Base-by-base conservation (phyloP, 2,797 vertebrate species). In the Coilia nasus region DNA sequence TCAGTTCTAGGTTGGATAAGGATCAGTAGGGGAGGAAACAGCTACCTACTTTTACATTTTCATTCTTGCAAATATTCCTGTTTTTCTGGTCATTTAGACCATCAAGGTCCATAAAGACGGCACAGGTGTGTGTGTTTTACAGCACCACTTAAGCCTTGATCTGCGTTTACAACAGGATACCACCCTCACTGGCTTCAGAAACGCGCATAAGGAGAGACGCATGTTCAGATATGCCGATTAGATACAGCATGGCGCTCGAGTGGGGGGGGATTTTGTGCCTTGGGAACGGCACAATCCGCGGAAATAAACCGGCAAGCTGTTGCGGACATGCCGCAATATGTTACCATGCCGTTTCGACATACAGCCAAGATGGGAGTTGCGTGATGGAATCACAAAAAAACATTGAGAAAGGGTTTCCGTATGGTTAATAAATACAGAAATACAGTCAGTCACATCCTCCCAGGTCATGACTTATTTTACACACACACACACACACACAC, bases 191-290 rank as follows among this genome's bases (percentile, higher is more conserved):
- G 46, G 46, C 46, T 44, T 7, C 44, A 15, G 67, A 15, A 21
- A 21, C 41, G 1, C 35, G 35, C 17, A 1, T 28, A 71, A 0
- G 67, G 60, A 31, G 50, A 44, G 6, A 78, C 71, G 41, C 71
- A 35, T 78, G 71, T 9, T 78, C 71, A 21, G 71, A 44, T 78
- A 19, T 78, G 71, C 31, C 44, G 71, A 78, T 78, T 78, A 19
- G 71, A 44, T 21, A 78, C 71, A 78, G 71, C 2, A 10, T 44
- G 71, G 35, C 35, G 19, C 31, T 78, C 15, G 41, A 41, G 71
- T 78, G 71, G 67, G 12, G 64, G 46, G 28, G 67, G 67, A 75
- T 75, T 78, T 78, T 35, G 44, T 78, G 71, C 71, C 19, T 9
- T 78, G 9, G 71, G 17, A 78, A 35, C 19, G 7, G 19, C 35